Base-by-base conservation (phyloP, 2,888 invertebrate species). In the Mythimna loreyi region DNA sequence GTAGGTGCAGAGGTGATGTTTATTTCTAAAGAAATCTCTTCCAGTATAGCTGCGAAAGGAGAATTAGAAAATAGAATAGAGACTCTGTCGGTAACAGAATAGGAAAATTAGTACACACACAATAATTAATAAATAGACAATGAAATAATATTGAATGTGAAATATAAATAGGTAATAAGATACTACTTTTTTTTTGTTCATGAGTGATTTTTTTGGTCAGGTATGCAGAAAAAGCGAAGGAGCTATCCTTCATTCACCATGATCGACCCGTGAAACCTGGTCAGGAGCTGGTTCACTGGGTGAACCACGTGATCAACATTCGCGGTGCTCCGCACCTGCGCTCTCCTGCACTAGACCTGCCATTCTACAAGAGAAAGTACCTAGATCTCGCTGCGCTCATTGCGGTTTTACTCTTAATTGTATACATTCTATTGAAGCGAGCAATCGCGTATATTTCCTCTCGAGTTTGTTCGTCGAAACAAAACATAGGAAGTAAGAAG, bases 281-380 rank as follows among this genome's bases (percentile, higher is more conserved):
- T 66, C 96, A 96, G 25, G 96, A 96, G 13, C 96, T 97, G 33
- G 90, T 96, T 53, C 97, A 96, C 92, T 97, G 97, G 97, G 95
- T 97, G 49, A 97, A 97, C 87, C 97, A 97, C 87, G 96, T 97
- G 16, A 95, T 95, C 4, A 90, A 93, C 63, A 96, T 96, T 2
- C 89, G 93, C 36, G 97, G 97, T 0, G 96, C 96, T 2, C 93
- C 92, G 11, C 92, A 97, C 82, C 85, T 94, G 8, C 84, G 85
- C n/a, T 86, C 86, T 3, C 83, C 81, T 9, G 86, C 82, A 8
- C 23, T 85, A 3, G 25, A 75, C 58, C 43, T 86, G 25, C 81
- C 86, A 7, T 70, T 77, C 53, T 88, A 88, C 78, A 83, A 86
- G 64, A 85, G 82, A 65, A 93, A 96, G 2, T 86, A 81, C 58